These are phyloP conservation scores for Paradoxurus hermaphroditus DNA, from an alignment of 2,113 vertebrate genomes.

Conservation along the genomic window DNA sequence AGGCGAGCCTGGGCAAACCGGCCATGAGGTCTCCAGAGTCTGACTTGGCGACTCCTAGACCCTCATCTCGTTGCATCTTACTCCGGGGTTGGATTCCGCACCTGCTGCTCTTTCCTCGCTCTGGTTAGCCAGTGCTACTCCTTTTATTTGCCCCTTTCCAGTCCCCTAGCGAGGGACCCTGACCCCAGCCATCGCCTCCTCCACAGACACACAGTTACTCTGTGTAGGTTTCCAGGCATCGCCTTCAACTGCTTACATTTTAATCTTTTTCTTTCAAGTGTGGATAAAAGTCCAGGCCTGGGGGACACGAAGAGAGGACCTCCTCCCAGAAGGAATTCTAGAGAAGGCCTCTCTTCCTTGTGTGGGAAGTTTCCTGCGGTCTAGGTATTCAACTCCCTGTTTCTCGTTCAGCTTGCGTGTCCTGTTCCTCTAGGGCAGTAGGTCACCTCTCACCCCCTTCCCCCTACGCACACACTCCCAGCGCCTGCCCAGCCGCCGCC, in stretches of 20 bases:
- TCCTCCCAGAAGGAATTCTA: slow-evolving; percentile 26
- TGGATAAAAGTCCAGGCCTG: background rate
- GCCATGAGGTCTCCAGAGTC: background rate
- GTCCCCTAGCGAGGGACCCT: background rate
- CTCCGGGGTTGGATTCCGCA: background rate
- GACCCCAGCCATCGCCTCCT: background rate
- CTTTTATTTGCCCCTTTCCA: background rate
- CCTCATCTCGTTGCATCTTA: background rate
- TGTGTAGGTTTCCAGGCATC: background rate
- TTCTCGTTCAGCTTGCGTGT: too few relatives aligned
- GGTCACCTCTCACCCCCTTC: accelerated
- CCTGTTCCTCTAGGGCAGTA: background rate
- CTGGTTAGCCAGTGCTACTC: background rate
- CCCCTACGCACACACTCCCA: accelerated
- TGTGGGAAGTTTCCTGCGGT: background rate
- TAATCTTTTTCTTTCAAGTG: background rate
- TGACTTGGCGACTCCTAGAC: background rate
- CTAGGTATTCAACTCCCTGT: background rate
- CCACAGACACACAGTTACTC: background rate
- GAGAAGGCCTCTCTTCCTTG: background rate
- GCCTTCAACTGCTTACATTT: background rate
- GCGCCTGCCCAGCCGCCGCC: background rate
- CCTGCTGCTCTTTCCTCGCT: background rate
- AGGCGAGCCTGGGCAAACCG: background rate
- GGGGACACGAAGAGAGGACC: background rate